Evolutionary conservation across 1,140 invertebrate species (phyloP), one percentile per base, ranked within the genome.

Genomic region (Sesamia nonagrioides): DNA sequence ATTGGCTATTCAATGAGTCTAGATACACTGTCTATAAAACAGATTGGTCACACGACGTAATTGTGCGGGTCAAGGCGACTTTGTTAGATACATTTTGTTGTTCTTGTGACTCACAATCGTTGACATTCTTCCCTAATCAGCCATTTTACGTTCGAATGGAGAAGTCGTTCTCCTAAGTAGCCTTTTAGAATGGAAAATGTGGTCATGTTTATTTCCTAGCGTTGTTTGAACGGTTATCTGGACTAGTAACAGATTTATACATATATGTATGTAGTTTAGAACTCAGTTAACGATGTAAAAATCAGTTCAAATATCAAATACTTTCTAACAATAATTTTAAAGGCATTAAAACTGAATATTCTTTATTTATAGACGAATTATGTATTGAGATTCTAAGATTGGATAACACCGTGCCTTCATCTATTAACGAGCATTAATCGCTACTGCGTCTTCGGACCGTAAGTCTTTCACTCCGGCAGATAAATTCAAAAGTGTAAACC

Each of bases 11-110:
- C 71, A 79, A 75, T 69, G 66, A 79, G 61, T 15, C 50, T 69
- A 75, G 79, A 68, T 48, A 79, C 35, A 56, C 72, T 79, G 81
- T 80, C 71, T 72, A 83, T 83, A 78, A 81, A 80, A 80, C 72
- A 77, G 73, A 79, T 81, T 81, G 79, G 76, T 77, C 66, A 77
- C 77, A 52, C 52, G 45, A 80, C 21, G 68, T 37, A 73, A 71
- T 63, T 74, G 50, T 18, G 42, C 66, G 72, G 77, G 77, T 81
- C 79, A 81, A 81, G 82, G 76, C 54, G 68, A 77, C 69, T 66
- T 54, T 58, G 63, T 40, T 6, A 54, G 17, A 74, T 60, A 74
- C 18, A 45, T 58, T 74, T 60, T 42, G 71, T 74, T 9, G 71
- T 45, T 21, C 6, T 66, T 17, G 33, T 42, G 37, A 66, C 37